A percentile compares a stretch with the other conserved stretches of the same genome.
phyloP scores from a whole-genome alignment of 2,888 invertebrate genomes.

The Eupithecia tripunctaria region DNA sequence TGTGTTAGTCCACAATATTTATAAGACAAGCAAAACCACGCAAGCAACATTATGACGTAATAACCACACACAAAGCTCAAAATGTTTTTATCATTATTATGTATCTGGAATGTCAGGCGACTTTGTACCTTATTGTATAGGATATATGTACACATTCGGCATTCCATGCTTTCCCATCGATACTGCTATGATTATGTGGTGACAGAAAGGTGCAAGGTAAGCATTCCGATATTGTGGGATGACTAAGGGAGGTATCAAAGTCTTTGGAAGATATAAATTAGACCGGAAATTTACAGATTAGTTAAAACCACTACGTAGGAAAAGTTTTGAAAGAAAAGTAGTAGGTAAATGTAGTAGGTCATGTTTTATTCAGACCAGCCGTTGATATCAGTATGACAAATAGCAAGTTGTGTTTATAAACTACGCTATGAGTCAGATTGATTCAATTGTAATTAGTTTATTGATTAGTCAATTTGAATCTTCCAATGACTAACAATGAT shows the following conservation, averaged over 20 bases:
- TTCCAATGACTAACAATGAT: constrained; percentile 63
- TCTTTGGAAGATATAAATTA: constrained; percentile 51
- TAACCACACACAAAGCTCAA: constrained; percentile 77
- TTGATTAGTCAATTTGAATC: constrained; percentile 41
- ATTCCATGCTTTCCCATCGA: constrained; percentile 73
- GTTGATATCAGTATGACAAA: background rate
- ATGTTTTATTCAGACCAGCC: background rate
- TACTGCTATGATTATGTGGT: constrained; percentile 63
- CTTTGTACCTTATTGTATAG: constrained; percentile 36
- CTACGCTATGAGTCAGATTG: constrained; percentile 22
- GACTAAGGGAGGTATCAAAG: constrained; percentile 49
- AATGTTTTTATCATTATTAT: constrained; percentile 44
- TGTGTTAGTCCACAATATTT: constrained; percentile 41
- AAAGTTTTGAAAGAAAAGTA: background rate
- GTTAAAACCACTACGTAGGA: no score
- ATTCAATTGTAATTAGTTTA: background rate
- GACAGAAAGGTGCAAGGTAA: constrained; percentile 69
- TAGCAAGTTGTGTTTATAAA: background rate
- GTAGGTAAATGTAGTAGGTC: background rate
- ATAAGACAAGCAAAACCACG: constrained; percentile 36
- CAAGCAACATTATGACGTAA: constrained; percentile 51
- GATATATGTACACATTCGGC: constrained; percentile 62
- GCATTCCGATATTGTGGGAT: constrained; percentile 62
- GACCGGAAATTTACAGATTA: background rate
- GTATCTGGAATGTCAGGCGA: constrained; percentile 44